phyloP scores from a whole-genome alignment of 2,888 invertebrate species.

The Listrodromus nycthemerus region DNA sequence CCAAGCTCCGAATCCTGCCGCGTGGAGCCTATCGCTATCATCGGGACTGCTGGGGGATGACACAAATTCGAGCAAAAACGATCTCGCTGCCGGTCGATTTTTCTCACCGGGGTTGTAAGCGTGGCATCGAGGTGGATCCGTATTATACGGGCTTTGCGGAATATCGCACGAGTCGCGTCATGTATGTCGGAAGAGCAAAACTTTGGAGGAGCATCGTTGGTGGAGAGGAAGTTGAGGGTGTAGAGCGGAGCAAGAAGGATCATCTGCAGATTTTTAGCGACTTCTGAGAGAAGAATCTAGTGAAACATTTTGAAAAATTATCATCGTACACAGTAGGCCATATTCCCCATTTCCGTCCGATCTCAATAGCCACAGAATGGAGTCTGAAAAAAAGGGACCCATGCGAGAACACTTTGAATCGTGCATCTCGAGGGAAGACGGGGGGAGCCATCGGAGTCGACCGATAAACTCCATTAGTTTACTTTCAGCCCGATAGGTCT shows the following conservation, averaged over 20 bases:
- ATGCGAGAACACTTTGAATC: conserved; percentile 39
- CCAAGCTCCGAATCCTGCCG: conserved; percentile 68
- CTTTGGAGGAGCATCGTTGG: neutral
- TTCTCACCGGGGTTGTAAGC: conserved; percentile 26
- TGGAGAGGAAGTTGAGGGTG: neutral
- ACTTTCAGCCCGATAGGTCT: conserved; percentile 52
- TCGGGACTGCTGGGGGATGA: conserved; percentile 60
- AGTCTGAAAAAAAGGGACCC: conserved; percentile 2
- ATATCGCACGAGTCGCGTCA: too few relatives aligned
- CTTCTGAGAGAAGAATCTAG: too few relatives aligned
- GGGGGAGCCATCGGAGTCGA: conserved; percentile 40
- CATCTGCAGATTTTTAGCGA: neutral
- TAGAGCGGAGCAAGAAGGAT: neutral
- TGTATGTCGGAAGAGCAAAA: neutral
- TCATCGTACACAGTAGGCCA: too few relatives aligned
- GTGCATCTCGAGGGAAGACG: conserved; percentile 35
- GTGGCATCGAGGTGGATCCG: neutral
- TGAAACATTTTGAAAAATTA: too few relatives aligned
- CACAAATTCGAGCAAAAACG: conserved; percentile 73
- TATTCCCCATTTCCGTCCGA: neutral
- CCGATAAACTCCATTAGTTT: conserved; percentile 65
- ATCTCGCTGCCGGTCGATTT: conserved; percentile 59
- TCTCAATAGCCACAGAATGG: conserved; percentile 1
- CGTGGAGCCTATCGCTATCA: conserved; percentile 50
- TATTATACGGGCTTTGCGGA: neutral